A percentile compares a stretch with the other conserved stretches of the same genome.
These are phyloP conservation scores for Lithodes maja DNA, from an alignment of 2,888 invertebrate genomes.

Conservation along the genomic window DNA sequence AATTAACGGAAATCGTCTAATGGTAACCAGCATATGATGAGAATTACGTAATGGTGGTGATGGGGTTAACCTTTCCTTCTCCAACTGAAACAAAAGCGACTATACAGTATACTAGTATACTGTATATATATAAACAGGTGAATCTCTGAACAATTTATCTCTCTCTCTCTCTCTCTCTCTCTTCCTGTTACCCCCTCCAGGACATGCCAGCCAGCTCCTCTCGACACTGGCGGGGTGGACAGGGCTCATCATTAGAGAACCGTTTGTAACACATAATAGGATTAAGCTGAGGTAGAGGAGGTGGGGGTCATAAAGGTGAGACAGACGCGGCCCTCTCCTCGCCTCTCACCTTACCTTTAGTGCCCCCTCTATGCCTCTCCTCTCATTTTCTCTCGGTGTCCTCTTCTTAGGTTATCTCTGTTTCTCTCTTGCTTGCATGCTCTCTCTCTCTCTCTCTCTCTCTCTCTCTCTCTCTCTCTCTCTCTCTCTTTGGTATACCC, in stretches of 20 bases:
- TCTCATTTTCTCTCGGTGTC: neutral
- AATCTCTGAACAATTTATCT: too few relatives aligned
- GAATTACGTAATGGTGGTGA: too few relatives aligned
- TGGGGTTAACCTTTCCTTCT: too few relatives aligned
- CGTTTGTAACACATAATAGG: conserved; percentile 65
- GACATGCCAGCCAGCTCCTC: neutral
- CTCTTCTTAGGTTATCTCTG: neutral
- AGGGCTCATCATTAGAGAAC: conserved; percentile 58
- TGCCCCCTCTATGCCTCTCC: neutral
- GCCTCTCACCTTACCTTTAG: neutral
- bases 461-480: neutral
- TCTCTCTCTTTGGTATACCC: neutral
- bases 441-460: neutral
- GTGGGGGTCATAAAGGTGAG: conserved; percentile 48
- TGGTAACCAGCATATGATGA: too few relatives aligned
- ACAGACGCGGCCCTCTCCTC: neutral
- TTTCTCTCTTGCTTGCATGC: neutral
- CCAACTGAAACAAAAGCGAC: too few relatives aligned
- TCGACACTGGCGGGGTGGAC: conserved; percentile 5
- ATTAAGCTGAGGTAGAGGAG: conserved; percentile 50
- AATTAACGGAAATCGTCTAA: too few relatives aligned
- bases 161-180: too few relatives aligned
- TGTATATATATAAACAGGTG: too few relatives aligned
- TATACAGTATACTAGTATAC: too few relatives aligned
- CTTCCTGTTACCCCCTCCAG: too few relatives aligned